Base-by-base conservation (phyloP, 37 sponge, comb jelly and placozoan species). In the Beroe ovata region DNA sequence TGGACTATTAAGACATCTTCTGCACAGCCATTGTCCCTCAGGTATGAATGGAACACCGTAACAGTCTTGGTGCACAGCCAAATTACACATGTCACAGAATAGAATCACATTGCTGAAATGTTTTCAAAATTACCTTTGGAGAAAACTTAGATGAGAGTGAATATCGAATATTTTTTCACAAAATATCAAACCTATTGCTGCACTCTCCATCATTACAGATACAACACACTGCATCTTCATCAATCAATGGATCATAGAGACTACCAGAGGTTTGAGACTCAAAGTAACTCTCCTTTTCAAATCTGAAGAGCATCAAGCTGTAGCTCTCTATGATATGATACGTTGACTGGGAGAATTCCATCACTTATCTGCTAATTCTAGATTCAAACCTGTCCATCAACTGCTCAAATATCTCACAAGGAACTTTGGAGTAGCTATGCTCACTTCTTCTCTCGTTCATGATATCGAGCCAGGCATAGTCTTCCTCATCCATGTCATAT, bases 1-100 rank as follows among this genome's bases (percentile, higher is more conserved):
- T 1, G 99, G 99, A 23, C 96, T 96, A 38, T 96, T 92, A 59
- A 96, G 90, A 91, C 99, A 98, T 1, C 99, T 88, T 34, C 99
- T 88, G 64, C 99, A 98, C 14, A 96, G 91, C 99, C 99, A 98
- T 92, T 98, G 99, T 2, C 99, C 99, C 89, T 98, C 99, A 0
- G 99, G 99, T 41, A 98, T 98, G 92, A 94, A 98, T n/a, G 99
- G 99, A 29, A 98, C 96, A 21, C 99, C 99, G 88, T 98, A 98
- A 90, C 99, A 98, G 88, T 98, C 99, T 71, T 98, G 99, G 89
- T 98, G 99, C 26, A 98, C 95, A 20, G 99, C 96, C 59, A 98
- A 88, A 60, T 98, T 98, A 92, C 99, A 98, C 99, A 98, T 98
- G 90, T 98, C 99, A 84, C 99, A 98, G 92, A 98, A 98, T 42